Percentiles rank a stretch among this genome's conserved stretches.
Evolutionary conservation across 2,888 invertebrate genomes (phyloP).

Genomic region (Hofmannophila pseudospretella): DNA sequence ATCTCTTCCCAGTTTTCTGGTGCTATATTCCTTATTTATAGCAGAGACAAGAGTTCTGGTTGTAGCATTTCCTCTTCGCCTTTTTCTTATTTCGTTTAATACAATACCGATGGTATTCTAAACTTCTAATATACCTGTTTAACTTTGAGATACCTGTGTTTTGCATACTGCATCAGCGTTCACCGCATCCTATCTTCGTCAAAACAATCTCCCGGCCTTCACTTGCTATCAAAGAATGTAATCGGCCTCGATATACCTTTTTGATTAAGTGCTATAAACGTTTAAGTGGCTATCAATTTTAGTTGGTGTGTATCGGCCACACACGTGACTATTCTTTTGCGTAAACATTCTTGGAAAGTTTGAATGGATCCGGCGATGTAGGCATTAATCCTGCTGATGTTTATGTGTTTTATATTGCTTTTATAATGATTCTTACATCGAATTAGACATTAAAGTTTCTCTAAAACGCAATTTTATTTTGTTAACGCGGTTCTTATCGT

Average conservation of each 20-base stretch:
- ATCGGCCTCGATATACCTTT: conserved; percentile 4
- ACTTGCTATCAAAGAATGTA: conserved; percentile 9
- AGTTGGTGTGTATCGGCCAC: conserved; percentile 9
- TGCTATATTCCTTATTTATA: no score
- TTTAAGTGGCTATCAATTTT: conserved; percentile 10
- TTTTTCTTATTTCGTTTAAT: no score
- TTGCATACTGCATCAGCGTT: no score
- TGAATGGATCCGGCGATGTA: conserved; percentile 4
- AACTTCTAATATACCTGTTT: no score
- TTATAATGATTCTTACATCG: conserved; percentile 4
- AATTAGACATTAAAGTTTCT: conserved; percentile 5
- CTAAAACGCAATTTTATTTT: conserved; percentile 7
- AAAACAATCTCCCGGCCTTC: no score
- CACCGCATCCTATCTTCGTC: no score
- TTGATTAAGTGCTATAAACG: conserved; percentile 9
- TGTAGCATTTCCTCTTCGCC: no score
- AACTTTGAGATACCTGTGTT: no score
- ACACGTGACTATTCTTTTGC: conserved; percentile 8
- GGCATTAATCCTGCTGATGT: conserved; percentile 5
- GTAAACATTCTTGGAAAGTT: conserved; percentile 6
- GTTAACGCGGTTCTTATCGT: not conserved
- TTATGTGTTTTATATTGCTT: conserved; percentile 10
- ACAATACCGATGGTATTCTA: no score
- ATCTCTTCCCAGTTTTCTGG: no score
- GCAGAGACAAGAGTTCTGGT: no score